Conservation (phyloP, 2,888 invertebrate species). For the Thecocarcelia acutangulata region DNA sequence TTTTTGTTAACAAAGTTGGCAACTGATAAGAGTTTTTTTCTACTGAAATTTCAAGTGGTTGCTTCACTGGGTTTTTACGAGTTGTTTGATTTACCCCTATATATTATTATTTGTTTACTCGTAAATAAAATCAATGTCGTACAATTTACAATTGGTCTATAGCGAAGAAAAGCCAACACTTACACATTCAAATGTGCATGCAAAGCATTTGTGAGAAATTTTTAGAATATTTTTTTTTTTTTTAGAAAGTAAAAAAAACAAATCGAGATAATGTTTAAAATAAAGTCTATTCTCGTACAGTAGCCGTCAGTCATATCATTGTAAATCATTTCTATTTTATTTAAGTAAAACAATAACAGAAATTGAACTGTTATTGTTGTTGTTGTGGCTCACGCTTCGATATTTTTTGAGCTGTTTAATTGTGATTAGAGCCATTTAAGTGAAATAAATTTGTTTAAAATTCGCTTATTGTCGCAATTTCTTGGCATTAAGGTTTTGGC, state of each 20-base stretch:
- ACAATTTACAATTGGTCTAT: conserved; percentile 35
- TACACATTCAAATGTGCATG: neutral
- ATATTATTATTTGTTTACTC: conserved; percentile 23
- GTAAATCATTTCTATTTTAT: conserved; percentile 61
- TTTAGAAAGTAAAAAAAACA: neutral
- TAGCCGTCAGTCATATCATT: conserved; percentile 49
- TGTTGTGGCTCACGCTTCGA: conserved; percentile 18
- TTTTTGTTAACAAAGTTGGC: neutral
- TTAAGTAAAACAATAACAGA: conserved; percentile 56
- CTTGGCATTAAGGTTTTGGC: conserved; percentile 77
- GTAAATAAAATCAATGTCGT: conserved; percentile 40
- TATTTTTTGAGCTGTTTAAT: conserved; percentile 35
- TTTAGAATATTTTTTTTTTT: conserved; percentile 8
- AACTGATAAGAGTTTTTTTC: conserved; percentile 49
- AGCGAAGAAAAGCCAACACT: neutral
- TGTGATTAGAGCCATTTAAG: conserved; percentile 55
- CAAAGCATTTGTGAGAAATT: neutral
- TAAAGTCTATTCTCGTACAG: neutral
- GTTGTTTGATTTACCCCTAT: conserved; percentile 36
- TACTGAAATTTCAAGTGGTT: conserved; percentile 60
- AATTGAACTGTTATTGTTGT: conserved; percentile 33
- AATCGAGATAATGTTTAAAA: conserved; percentile 33
- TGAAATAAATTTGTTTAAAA: conserved; percentile 75
- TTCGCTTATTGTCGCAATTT: conserved; percentile 77
- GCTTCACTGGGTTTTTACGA: conserved; percentile 51